Evolutionary conservation across 2,113 vertebrate genomes (phyloP).

Genomic region (Macaca mulatta): DNA sequence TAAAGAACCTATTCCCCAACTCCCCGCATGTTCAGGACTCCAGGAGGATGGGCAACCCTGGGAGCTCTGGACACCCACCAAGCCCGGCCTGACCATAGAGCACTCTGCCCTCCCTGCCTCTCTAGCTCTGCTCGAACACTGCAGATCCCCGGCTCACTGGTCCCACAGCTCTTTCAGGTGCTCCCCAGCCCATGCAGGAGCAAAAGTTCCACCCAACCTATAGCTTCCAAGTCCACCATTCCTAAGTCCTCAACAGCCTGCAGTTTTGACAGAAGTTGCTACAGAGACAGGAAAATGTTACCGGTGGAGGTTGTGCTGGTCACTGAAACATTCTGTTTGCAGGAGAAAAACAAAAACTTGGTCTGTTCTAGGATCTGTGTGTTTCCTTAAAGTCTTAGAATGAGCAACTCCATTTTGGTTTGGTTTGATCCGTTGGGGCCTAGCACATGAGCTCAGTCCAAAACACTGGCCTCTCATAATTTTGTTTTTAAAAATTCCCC

Average conservation of each 20-base stretch:
- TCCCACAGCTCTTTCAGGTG: neutral
- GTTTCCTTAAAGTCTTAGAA: no score
- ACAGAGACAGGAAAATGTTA: neutral
- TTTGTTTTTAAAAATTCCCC: no score
- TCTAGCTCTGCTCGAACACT: neutral
- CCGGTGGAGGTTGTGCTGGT: no score
- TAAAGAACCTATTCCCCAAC: neutral
- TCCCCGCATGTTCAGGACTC: neutral
- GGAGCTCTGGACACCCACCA: neutral
- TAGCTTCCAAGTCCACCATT: neutral
- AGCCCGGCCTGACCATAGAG: neutral
- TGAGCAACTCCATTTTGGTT: no score
- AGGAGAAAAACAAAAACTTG: no score
- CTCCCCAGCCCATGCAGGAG: neutral
- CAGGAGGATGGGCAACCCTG: no score
- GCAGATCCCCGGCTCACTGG: neutral
- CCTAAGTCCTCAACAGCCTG: neutral
- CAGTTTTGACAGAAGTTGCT: neutral
- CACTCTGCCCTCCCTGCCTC: neutral
- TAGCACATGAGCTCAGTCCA: no score
- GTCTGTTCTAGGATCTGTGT: no score
- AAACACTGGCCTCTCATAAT: no score
- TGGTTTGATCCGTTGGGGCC: no score
- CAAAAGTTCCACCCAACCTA: no score
- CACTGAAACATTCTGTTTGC: no score